Conservation (phyloP, 1,140 invertebrate species). For the Drosophila nannoptera region DNA sequence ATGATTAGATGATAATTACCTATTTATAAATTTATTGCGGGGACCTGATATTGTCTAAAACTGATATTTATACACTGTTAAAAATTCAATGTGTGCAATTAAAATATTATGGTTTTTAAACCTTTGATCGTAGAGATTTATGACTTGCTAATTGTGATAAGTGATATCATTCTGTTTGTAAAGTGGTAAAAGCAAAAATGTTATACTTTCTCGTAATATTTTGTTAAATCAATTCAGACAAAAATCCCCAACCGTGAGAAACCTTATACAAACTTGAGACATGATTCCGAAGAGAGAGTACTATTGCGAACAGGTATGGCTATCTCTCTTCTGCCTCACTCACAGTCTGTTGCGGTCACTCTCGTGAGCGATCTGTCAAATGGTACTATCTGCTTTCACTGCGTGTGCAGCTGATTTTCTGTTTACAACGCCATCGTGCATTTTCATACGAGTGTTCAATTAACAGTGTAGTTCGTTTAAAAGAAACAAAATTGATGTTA, state of each 20-base stretch:
- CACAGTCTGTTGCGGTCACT: constrained; percentile 19
- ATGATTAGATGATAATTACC: constrained; percentile 22
- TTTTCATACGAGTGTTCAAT: constrained; percentile 34
- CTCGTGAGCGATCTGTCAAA: constrained; percentile 26
- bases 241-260: too few relatives aligned
- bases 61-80: neutral
- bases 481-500: constrained; percentile 3
- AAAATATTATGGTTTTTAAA: too few relatives aligned
- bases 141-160: too few relatives aligned
- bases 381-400: constrained; percentile 26
- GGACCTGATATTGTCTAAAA: constrained; percentile 8
- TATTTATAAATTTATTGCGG: neutral
- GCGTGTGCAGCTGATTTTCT: constrained; percentile 58
- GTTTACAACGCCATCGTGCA: constrained; percentile 46
- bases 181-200: too few relatives aligned
- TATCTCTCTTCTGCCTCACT: neutral
- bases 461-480: constrained; percentile 15
- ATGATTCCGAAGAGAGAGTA: too few relatives aligned
- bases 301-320: neutral
- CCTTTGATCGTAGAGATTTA: too few relatives aligned
- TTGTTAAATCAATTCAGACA: too few relatives aligned
- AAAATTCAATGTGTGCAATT: too few relatives aligned
- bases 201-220: too few relatives aligned
- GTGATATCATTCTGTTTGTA: too few relatives aligned
- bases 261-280: too few relatives aligned